Evolutionary conservation across 2,113 vertebrate genomes (phyloP).

Genomic region (Sorex araneus): DNA sequence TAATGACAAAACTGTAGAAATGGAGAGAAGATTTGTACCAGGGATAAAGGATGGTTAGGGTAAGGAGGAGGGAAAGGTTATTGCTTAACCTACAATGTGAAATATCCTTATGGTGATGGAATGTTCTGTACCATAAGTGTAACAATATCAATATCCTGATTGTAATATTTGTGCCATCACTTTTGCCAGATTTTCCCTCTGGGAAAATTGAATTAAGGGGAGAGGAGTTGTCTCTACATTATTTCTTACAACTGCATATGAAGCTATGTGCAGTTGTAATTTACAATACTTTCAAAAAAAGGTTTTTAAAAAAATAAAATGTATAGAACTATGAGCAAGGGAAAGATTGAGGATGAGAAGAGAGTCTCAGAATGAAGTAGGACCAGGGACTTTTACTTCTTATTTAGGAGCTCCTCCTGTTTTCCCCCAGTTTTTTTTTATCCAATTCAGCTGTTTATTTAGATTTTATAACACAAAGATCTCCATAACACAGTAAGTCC

Average conservation of each 20-base stretch:
- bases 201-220: not conserved
- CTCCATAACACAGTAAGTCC: not conserved
- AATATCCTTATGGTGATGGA: not conserved
- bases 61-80: not conserved
- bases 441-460: constrained; percentile 41
- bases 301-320: not conserved
- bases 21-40: not conserved
- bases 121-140: not conserved
- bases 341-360: not conserved
- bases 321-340: not conserved
- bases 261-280: too few relatives aligned
- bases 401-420: constrained; percentile 19
- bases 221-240: not conserved
- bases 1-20: not conserved
- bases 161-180: not conserved
- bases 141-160: constrained; percentile 14
- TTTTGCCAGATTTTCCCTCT: constrained; percentile 12
- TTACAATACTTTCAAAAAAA: not conserved
- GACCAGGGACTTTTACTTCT: constrained; percentile 12
- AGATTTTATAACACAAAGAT: constrained; percentile 30
- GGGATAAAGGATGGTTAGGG: not conserved
- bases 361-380: not conserved
- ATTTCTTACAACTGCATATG: too few relatives aligned
- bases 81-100: not conserved
- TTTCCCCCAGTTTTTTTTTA: constrained; percentile 52